Evolutionary conservation across 2,113 vertebrate genomes (phyloP).

Genomic region (Caracal caracal): DNA sequence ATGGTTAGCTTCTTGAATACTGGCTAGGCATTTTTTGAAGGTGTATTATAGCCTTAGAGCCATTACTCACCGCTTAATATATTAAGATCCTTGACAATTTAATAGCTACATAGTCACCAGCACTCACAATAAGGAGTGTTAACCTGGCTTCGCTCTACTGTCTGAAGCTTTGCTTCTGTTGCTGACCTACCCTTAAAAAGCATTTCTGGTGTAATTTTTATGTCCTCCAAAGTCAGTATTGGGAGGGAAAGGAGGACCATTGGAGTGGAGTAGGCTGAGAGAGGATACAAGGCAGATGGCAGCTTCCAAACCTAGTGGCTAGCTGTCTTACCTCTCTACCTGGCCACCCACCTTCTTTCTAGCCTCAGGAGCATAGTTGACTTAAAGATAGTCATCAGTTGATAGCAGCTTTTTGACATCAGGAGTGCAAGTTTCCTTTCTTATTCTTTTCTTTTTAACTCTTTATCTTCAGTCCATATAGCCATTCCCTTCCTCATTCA

Average conservation of each 20-base stretch:
- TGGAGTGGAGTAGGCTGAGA: not conserved
- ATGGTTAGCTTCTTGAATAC: not conserved
- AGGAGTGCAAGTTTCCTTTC: not conserved
- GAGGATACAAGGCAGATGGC: not conserved
- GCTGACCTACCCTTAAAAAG: not conserved
- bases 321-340: not conserved
- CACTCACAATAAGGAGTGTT: not conserved
- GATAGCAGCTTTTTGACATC: not conserved
- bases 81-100: conserved; percentile 3
- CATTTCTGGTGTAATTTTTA: not conserved
- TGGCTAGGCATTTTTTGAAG: conserved; percentile 31
- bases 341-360: not conserved
- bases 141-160: not conserved
- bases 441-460: not conserved
- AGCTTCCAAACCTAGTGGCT: not conserved
- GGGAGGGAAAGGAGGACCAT: not conserved
- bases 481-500: not conserved
- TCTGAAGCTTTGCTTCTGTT: conserved; percentile 5
- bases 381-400: not conserved
- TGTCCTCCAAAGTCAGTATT: not conserved
- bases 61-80: not conserved
- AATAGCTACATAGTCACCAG: not conserved
- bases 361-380: not conserved
- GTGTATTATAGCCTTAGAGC: not conserved
- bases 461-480: not conserved